Evolutionary conservation across 2,888 invertebrate species (phyloP).

Genomic region (Papilio demoleus): DNA sequence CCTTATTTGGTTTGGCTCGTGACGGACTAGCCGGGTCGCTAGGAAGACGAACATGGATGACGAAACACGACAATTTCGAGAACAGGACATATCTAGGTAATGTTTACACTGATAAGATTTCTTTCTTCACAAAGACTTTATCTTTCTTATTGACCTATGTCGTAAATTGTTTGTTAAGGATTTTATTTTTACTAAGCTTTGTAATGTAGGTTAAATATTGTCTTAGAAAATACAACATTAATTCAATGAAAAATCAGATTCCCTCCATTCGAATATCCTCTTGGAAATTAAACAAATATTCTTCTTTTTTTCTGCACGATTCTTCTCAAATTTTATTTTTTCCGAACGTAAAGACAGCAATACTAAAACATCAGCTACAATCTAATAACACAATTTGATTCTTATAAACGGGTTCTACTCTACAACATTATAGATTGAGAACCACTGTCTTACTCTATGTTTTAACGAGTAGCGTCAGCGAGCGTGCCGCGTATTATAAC

Average conservation of each 20-base stretch:
- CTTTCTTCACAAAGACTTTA: constrained; percentile 41
- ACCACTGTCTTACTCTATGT: constrained; percentile 44
- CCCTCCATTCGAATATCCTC: too few species aligned
- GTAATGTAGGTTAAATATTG: too few species aligned
- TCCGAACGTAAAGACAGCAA: background rate
- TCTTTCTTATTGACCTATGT: background rate
- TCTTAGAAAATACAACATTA: too few species aligned
- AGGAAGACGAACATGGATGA: constrained; percentile 60
- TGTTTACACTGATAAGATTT: constrained; percentile 59
- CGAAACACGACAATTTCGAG: constrained; percentile 56
- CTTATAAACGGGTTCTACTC: background rate
- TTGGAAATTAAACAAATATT: too few species aligned
- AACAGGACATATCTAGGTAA: constrained; percentile 53
- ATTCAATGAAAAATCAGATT: too few species aligned
- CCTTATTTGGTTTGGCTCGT: constrained; percentile 56
- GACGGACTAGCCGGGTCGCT: constrained; percentile 64
- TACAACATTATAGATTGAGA: constrained; percentile 8
- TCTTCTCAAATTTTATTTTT: background rate
- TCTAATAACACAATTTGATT: background rate
- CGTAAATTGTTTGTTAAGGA: constrained; percentile 14
- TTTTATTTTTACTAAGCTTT: background rate
- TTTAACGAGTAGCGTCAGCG: constrained; percentile 52
- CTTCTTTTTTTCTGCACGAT: too few species aligned
- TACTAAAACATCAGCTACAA: background rate
- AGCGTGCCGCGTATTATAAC: constrained; percentile 52